phyloP scores from a whole-genome alignment of 2,888 invertebrate genomes.

The Mesorhabditis spiculigera region DNA sequence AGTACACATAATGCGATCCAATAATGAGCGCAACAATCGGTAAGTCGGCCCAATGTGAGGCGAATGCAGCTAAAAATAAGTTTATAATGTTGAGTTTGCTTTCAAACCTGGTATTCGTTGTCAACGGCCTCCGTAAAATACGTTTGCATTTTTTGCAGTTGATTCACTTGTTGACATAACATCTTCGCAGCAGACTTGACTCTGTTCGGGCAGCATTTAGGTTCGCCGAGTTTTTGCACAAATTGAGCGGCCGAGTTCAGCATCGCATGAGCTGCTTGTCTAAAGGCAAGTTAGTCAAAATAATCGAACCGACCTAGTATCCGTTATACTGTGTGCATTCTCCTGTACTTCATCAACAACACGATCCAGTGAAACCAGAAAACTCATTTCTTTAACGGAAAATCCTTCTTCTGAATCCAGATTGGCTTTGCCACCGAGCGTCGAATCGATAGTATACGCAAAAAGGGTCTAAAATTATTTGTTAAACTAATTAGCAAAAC shows the following conservation, averaged over 20 bases:
- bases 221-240: not conserved
- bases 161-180: not conserved
- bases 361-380: not conserved
- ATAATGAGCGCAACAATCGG: too few species aligned
- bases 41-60: too few species aligned
- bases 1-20: too few species aligned
- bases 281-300: not conserved
- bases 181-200: slow-evolving; percentile 1
- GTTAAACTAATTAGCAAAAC: not conserved
- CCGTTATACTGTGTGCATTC: not conserved
- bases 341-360: not conserved
- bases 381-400: not conserved
- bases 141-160: not conserved
- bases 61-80: not conserved
- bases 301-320: not conserved
- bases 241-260: not conserved
- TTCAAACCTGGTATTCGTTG: slow-evolving; percentile 1
- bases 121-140: not conserved
- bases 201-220: not conserved
- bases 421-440: too few species aligned
- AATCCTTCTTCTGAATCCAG: too few species aligned
- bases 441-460: not conserved
- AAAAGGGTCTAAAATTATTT: slow-evolving; percentile 3
- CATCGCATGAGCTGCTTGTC: not conserved
- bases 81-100: not conserved